Evolutionary conservation across 1,140 invertebrate genomes (phyloP), one percentile per base, ranked within the genome.

Genomic region (Teleopsis dalmanni): DNA sequence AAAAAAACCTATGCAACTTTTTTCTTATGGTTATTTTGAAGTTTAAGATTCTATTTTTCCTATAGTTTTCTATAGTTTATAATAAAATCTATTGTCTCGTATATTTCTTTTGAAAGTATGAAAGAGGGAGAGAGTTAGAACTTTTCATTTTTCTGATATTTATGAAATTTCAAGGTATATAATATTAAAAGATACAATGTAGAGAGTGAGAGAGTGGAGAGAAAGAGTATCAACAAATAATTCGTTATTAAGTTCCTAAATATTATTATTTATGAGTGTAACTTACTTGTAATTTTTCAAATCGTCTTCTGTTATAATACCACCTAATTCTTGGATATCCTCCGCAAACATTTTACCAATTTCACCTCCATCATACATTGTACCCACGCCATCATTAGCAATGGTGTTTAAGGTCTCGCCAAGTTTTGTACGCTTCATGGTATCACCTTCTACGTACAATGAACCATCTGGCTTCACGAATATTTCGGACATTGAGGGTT

Each of bases 261-360:
- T 40, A 27, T 9, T 19, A 34, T 34, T 34, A 13, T 33, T 22
- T 42, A 25, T 25, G 21, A 35, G 7, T 13, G 13, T 29, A 29
- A 40, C 40, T 13, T 37, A 55, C 61, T 56, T 56, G 65, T 79
- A 87, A 48, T 79, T 76, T 47, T 71, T 71, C 55, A 95, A 77
- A 70, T 95, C 91, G 55, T 88, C 75, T 51, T 74, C 73, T 3
- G 82, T 85, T 3, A 94, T 81, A 25, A 91, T 90, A 27, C 88
- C 88, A 16, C 83, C 82, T 36, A 78, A 72, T 1, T 71, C 62
- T 51, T 74, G 51, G 14, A 93, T 79, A 61, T 94, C 90, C 37
- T 76, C 54, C 1, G 88, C 75, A 46, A 95, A 79, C 13, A 61
- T 57, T 47, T 79, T 60, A 0, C 79, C 79, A 11, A 92, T 75